Conservation (phyloP, 2,888 invertebrate species). For the Linnaemya tessellans region DNA sequence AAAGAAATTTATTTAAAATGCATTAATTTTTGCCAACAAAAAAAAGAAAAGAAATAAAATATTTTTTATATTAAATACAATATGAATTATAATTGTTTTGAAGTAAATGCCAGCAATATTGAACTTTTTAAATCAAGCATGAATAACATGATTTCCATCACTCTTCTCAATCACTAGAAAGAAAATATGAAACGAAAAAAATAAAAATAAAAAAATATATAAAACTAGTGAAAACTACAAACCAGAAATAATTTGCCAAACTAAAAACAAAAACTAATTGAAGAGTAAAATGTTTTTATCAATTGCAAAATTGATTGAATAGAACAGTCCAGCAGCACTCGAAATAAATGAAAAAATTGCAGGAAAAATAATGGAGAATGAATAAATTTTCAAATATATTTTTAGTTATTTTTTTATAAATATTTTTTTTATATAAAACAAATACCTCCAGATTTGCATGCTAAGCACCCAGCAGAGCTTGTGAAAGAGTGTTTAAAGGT, state of each 20-base stretch:
- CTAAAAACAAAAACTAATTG: constrained; percentile 47
- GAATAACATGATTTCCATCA: not conserved
- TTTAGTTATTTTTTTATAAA: not conserved
- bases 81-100: not conserved
- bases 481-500: not conserved
- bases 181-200: not conserved
- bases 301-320: constrained; percentile 57
- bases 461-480: not conserved
- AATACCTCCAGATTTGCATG: not conserved
- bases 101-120: not conserved
- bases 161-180: not conserved
- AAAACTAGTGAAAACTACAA: constrained; percentile 16
- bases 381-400: constrained; percentile 32
- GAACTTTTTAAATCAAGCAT: not conserved
- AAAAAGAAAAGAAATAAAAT: not conserved
- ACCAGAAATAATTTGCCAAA: constrained; percentile 46
- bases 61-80: not conserved
- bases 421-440: not conserved
- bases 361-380: not conserved
- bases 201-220: too few species aligned
- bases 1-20: not conserved
- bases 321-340: constrained; percentile 28
- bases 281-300: constrained; percentile 38
- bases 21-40: not conserved
- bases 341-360: constrained; percentile 40